Evolutionary conservation across 2,113 vertebrate genomes (phyloP), one percentile per base, ranked within the genome.

Genomic region (Peucedramus taeniatus): DNA sequence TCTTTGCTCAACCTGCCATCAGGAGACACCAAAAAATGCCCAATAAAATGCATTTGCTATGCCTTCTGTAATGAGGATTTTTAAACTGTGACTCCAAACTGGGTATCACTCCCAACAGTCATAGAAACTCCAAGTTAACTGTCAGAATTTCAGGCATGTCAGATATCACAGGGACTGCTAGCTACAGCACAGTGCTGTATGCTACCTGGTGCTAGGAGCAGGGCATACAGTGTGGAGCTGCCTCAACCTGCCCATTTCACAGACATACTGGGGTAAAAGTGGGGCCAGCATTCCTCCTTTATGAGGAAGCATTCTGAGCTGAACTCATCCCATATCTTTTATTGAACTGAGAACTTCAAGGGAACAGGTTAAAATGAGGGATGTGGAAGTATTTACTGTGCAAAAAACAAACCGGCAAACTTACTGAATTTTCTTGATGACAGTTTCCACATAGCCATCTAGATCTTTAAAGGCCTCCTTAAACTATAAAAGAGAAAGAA

Each of bases 401-500:
- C 50, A 72, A 90, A 85, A 79, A 35, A 1, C 2, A 19, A 87
- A 24, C 49, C 1, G 3, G n/a, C 18, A 63, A 54, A 97, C 98
- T 98, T 96, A 98, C 98, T 35, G 31, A n/a, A 98, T 53, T 53
- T 39, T 4, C 40, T 10, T 0, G 3, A 98, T 97, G 61, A 95
- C 6, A 6, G 97, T 98, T 78, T 96, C 24, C 10, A 0, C 1
- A 26, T 50, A 97, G 16, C 1, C 22, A 1, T 0, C 0, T 1
- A 13, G 2, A 2, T 0, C 0, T 0, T 0, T 0, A 5, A 98
- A 65, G 56, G 4, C 8, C 0, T 0, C 0, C 1, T 0, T 0
- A 79, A 98, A 98, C 98, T 98, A 51, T 27, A 93, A 90, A 96
- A 75, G n/a, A 96, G 21, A 94, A 95, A 91, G 51, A 13, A 91